Conservation (phyloP, 53 echinoderm and acorn worm genomes). For the Arbacia lixula region DNA sequence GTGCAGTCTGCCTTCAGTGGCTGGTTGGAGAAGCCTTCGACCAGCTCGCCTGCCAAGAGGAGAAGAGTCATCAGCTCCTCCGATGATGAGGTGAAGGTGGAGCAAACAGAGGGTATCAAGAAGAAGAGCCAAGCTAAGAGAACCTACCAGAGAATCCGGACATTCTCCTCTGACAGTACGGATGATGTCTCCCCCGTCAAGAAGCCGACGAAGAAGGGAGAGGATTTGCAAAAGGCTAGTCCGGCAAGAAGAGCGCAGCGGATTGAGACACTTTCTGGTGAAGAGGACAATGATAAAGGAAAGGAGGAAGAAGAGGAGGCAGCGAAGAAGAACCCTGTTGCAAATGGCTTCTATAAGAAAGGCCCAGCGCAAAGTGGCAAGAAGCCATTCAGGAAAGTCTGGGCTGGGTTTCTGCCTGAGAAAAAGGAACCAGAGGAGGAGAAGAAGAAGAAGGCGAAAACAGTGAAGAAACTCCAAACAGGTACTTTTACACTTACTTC, state of each 20-base stretch:
- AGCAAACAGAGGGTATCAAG: neutral
- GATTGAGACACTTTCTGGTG: neutral
- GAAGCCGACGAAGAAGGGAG: neutral
- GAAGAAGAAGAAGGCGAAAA: neutral
- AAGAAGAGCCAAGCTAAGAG: conserved; percentile 1
- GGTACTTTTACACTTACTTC: no score
- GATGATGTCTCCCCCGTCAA: conserved; percentile 34
- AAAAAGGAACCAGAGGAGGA: neutral
- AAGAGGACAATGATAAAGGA: neutral
- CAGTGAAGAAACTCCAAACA: no score
- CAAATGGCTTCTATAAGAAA: conserved; percentile 34
- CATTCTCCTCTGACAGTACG: conserved; percentile 40
- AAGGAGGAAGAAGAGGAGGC: no score
- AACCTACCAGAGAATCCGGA: conserved; percentile 21
- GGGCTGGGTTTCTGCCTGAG: conserved; percentile 28
- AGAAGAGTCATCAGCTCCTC: conserved; percentile 40
- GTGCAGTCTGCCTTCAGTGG: conserved; percentile 28
- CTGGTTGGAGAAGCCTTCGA: conserved; percentile 34
- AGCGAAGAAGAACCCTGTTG: conserved; percentile 11
- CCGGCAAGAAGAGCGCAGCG: neutral
- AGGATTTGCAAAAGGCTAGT: neutral
- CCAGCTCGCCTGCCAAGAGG: neutral
- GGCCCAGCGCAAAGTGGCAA: neutral
- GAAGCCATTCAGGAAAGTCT: conserved; percentile 31
- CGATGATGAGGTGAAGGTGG: conserved; percentile 3